Evolutionary conservation across 1,140 invertebrate species (phyloP).

Genomic region (Penaeus chinensis): DNA sequence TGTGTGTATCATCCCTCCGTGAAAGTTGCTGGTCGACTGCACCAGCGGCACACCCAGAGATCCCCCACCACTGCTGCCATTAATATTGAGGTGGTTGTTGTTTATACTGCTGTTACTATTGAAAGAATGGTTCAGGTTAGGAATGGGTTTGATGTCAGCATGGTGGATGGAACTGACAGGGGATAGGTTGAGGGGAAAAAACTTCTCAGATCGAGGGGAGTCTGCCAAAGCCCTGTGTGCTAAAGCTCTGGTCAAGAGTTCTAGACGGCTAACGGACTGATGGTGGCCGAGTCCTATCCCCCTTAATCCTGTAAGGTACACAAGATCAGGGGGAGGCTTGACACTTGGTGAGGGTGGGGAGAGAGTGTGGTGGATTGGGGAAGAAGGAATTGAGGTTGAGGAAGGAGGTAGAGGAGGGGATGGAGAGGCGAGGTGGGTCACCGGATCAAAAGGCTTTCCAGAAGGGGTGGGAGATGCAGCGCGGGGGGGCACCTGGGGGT

Average conservation of each 20-base stretch:
- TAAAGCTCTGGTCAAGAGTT: conserved; percentile 23
- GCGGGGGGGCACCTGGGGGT: conserved; percentile 8
- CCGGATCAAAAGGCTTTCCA: conserved; percentile 10
- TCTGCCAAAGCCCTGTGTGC: background rate
- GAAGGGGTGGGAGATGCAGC: conserved; percentile 17
- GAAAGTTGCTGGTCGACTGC: background rate
- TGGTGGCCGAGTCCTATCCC: conserved; percentile 19
- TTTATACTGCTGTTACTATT: conserved; percentile 6
- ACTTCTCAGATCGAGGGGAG: background rate
- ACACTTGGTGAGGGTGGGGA: background rate
- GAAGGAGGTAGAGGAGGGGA: conserved; percentile 5
- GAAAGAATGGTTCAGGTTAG: conserved; percentile 13
- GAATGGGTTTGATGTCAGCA: conserved; percentile 14
- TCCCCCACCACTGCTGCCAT: background rate
- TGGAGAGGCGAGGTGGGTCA: background rate
- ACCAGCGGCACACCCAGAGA: background rate
- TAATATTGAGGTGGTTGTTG: conserved; percentile 4
- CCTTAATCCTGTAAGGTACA: conserved; percentile 32
- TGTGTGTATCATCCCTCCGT: conserved; percentile 20
- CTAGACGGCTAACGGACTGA: conserved; percentile 25
- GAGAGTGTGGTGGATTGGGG: background rate
- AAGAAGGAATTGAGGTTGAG: conserved; percentile 14
- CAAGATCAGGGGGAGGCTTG: conserved; percentile 23
- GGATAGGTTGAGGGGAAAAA: conserved; percentile 2
- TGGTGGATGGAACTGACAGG: conserved; percentile 9